A percentile compares a stretch with the other conserved stretches of the same genome.
Conservation (phyloP, 2,888 invertebrate species). For the Rutpela maculata region DNA sequence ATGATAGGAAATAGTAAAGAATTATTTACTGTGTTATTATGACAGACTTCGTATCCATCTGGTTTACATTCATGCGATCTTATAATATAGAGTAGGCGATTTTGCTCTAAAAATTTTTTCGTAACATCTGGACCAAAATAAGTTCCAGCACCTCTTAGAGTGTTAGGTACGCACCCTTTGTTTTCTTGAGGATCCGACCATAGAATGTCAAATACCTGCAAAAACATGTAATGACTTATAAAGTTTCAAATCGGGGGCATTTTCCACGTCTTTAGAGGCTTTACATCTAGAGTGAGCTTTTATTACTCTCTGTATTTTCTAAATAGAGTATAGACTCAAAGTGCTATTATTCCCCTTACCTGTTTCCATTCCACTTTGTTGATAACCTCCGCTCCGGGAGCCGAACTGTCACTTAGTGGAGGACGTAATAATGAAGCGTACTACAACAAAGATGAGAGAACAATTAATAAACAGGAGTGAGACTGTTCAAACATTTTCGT, state of each 20-base stretch:
- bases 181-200: constrained; percentile 94
- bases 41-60: constrained; percentile 92
- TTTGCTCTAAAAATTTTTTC: constrained; percentile 83
- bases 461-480: constrained; percentile 21
- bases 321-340: not conserved
- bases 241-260: too few species aligned
- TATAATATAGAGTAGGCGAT: constrained; percentile 86
- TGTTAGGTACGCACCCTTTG: constrained; percentile 88
- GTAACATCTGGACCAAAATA: constrained; percentile 96
- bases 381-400: constrained; percentile 81
- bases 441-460: constrained; percentile 75
- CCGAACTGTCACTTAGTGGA: constrained; percentile 82
- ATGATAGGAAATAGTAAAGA: not conserved
- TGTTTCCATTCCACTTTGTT: constrained; percentile 94
- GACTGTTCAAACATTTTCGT: not conserved
- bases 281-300: too few species aligned
- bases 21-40: constrained; percentile 84
- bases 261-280: too few species aligned
- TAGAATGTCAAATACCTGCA: constrained; percentile 91
- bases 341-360: constrained; percentile 75
- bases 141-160: constrained; percentile 91
- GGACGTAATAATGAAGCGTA: constrained; percentile 91
- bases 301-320: too few species aligned
- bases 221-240: constrained; percentile 5
- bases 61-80: constrained; percentile 96